Evolutionary conservation across 2,888 invertebrate species (phyloP).

Genomic region (Marasmarcha lunaedactyla): DNA sequence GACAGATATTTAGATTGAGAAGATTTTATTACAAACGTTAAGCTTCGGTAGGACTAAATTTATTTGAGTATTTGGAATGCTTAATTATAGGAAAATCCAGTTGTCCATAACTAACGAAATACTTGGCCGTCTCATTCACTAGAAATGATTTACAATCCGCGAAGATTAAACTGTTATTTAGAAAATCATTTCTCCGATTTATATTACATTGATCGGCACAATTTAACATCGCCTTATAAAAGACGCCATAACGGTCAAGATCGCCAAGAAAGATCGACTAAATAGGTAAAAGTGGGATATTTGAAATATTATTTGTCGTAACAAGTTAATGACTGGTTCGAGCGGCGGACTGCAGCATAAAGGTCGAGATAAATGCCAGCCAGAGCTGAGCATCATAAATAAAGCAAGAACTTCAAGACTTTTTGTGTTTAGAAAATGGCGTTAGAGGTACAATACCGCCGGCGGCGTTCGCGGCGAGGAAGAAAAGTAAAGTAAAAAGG

Average conservation of each 20-base stretch:
- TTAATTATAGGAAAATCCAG: too few species aligned
- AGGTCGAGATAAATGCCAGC: constrained; percentile 34
- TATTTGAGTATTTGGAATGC: too few species aligned
- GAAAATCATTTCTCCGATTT: too few species aligned
- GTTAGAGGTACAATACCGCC: constrained; percentile 51
- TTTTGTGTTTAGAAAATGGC: constrained; percentile 54
- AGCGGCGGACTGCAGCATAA: background rate
- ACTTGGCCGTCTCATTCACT: too few species aligned
- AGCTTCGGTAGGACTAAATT: too few species aligned
- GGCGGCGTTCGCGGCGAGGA: constrained; percentile 40
- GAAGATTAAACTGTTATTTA: too few species aligned
- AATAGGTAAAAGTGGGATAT: background rate
- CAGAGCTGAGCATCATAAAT: constrained; percentile 44
- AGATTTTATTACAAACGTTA: too few species aligned
- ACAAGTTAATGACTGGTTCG: constrained; percentile 1
- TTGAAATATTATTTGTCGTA: background rate
- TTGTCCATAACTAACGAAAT: too few species aligned
- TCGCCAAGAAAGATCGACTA: background rate
- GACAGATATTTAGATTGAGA: too few species aligned
- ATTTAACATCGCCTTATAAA: background rate
- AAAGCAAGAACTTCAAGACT: constrained; percentile 36
- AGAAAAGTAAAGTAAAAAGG: constrained; percentile 44
- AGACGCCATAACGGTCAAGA: background rate
- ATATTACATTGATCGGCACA: too few species aligned
- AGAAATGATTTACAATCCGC: too few species aligned